Conservation (phyloP, 2,888 invertebrate species). For the Oxystoma pomonae region DNA sequence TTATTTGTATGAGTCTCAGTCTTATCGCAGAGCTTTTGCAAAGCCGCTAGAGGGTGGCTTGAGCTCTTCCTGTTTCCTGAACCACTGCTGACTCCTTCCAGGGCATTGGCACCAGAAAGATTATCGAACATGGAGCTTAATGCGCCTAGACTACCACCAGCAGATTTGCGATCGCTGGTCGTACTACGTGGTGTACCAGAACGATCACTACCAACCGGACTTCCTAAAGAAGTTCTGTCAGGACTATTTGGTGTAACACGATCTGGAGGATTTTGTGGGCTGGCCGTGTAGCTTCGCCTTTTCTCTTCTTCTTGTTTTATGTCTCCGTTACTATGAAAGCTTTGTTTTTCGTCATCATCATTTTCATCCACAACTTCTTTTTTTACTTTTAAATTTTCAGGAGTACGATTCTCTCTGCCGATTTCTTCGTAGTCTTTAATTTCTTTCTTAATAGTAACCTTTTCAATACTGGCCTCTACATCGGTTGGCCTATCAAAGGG, state of each 20-base stretch:
- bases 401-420: slow-evolving; percentile 34
- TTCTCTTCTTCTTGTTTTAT: slow-evolving; percentile 41
- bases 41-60: slow-evolving; percentile 88
- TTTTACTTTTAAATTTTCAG: slow-evolving; percentile 46
- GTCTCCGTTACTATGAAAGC: slow-evolving; percentile 43
- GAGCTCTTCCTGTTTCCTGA: slow-evolving; percentile 63
- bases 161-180: slow-evolving; percentile 55
- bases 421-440: slow-evolving; percentile 44
- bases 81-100: slow-evolving; percentile 39
- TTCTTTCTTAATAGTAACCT: slow-evolving; percentile 44
- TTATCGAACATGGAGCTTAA: slow-evolving; percentile 89
- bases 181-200: slow-evolving; percentile 71
- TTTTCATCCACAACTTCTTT: slow-evolving; percentile 41
- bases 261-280: slow-evolving; percentile 41
- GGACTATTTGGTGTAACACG: slow-evolving; percentile 55
- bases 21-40: slow-evolving; percentile 95
- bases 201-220: slow-evolving; percentile 73
- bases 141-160: slow-evolving; percentile 71
- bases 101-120: slow-evolving; percentile 58
- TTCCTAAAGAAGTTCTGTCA: slow-evolving; percentile 57
- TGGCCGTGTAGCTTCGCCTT: slow-evolving; percentile 43
- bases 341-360: slow-evolving; percentile 46
- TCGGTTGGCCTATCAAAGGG: slow-evolving; percentile 48
- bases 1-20: slow-evolving; percentile 71
- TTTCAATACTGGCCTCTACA: slow-evolving; percentile 42